Evolutionary conservation across 92 coral and sea anemone genomes (phyloP).

Genomic region (Paramuricea clavata): DNA sequence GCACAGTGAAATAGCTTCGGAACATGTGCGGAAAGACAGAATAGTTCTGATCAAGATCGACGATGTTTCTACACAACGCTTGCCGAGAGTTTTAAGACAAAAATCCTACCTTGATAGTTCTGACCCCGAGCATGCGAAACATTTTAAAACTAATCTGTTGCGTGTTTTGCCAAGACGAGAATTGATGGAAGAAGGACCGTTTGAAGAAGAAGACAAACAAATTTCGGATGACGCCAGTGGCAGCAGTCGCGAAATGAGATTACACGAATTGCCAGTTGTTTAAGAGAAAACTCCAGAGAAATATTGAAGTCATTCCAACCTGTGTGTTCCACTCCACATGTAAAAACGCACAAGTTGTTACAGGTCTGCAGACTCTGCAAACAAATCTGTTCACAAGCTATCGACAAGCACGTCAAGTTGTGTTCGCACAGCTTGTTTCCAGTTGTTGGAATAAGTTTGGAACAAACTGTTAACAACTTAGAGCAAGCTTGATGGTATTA

Average conservation of each 20-base stretch:
- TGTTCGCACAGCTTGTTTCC: no score
- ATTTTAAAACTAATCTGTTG: slow-evolving; percentile 32
- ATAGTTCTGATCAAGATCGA: slow-evolving; percentile 37
- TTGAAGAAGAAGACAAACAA: not conserved
- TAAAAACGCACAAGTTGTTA: no score
- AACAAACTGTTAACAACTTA: no score
- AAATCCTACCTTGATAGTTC: slow-evolving; percentile 40
- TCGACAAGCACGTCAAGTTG: no score
- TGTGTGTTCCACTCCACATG: no score
- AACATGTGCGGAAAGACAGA: not conserved
- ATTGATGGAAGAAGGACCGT: not conserved
- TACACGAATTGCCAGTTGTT: no score
- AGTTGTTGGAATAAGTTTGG: no score
- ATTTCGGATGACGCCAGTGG: not conserved
- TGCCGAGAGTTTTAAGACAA: slow-evolving; percentile 30
- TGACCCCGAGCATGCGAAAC: slow-evolving; percentile 24
- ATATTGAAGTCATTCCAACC: no score
- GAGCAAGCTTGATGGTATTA: no score
- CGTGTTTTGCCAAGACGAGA: slow-evolving; percentile 5
- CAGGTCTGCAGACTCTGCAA: no score
- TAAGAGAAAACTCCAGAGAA: no score
- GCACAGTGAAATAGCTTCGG: slow-evolving; percentile 32
- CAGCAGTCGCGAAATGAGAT: not conserved
- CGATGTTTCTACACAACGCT: slow-evolving; percentile 15
- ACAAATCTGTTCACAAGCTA: no score